These are phyloP conservation scores for Octopus sinensis DNA, from an alignment of 1,140 invertebrate species.

Conservation along the genomic window DNA sequence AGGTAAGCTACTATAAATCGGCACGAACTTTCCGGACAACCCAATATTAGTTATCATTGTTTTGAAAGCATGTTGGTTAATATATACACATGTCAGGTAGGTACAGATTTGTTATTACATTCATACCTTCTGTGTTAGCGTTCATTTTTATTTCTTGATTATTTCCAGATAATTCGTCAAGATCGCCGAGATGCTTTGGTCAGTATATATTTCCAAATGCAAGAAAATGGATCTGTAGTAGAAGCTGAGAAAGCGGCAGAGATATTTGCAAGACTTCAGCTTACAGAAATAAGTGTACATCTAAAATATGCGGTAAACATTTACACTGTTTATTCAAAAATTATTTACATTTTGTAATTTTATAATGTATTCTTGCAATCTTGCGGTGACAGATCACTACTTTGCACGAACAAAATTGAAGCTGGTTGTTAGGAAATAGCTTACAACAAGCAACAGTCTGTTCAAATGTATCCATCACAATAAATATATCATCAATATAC, in stretches of 20 bases:
- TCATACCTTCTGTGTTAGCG: background rate
- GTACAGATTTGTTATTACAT: background rate
- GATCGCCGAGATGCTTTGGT: background rate
- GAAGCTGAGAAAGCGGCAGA: background rate
- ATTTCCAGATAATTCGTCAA: background rate
- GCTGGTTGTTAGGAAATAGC: background rate
- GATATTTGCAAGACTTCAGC: background rate
- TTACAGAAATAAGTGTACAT: constrained; percentile 1
- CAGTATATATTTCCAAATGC: background rate
- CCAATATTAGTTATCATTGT: background rate
- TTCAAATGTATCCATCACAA: background rate
- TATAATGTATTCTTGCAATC: background rate
- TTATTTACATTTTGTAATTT: background rate
- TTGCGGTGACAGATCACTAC: background rate
- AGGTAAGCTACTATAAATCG: no score
- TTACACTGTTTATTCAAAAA: background rate
- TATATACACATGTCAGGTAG: background rate
- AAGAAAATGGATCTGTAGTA: background rate
- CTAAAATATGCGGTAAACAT: background rate
- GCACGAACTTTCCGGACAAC: background rate
- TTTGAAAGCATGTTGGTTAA: background rate
- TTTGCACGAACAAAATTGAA: background rate
- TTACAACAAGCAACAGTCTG: background rate
- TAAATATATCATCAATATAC: background rate
- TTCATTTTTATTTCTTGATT: background rate